A percentile compares a stretch with the other conserved stretches of the same genome.
These are phyloP conservation scores for Schizaphis graminum DNA, from an alignment of 2,888 invertebrate species.

Conservation along the genomic window DNA sequence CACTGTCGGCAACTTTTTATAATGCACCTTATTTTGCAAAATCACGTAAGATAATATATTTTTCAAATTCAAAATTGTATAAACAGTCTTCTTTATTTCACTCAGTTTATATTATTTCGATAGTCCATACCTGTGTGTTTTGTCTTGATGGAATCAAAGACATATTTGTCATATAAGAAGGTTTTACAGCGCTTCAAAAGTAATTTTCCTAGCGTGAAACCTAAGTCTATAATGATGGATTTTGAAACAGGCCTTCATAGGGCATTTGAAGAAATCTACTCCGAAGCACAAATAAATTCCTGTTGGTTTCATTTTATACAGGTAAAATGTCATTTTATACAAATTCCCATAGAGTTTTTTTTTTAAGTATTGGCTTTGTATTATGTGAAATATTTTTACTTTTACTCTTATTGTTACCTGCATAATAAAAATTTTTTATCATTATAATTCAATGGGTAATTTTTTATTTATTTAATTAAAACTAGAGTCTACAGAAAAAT, in stretches of 20 bases:
- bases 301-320: neutral
- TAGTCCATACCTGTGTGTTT: conserved; percentile 11
- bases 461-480: neutral
- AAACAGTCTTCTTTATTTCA: too few relatives aligned
- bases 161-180: neutral
- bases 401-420: too few relatives aligned
- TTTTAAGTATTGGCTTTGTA: too few relatives aligned
- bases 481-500: conserved; percentile 9
- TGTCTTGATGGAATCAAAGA: conserved; percentile 2
- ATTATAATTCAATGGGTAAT: neutral
- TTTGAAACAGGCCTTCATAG: neutral
- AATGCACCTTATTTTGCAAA: neutral
- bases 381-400: too few relatives aligned
- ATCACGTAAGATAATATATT: neutral
- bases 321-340: neutral
- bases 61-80: too few relatives aligned
- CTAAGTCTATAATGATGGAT: neutral
- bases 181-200: neutral
- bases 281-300: neutral
- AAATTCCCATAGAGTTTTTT: neutral
- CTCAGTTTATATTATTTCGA: too few relatives aligned
- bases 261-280: too few relatives aligned
- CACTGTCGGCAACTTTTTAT: conserved; percentile 7
- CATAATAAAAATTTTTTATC: too few relatives aligned
- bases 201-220: neutral